Conservation (phyloP, 1,140 invertebrate genomes). For the Drosophila lowei region DNA sequence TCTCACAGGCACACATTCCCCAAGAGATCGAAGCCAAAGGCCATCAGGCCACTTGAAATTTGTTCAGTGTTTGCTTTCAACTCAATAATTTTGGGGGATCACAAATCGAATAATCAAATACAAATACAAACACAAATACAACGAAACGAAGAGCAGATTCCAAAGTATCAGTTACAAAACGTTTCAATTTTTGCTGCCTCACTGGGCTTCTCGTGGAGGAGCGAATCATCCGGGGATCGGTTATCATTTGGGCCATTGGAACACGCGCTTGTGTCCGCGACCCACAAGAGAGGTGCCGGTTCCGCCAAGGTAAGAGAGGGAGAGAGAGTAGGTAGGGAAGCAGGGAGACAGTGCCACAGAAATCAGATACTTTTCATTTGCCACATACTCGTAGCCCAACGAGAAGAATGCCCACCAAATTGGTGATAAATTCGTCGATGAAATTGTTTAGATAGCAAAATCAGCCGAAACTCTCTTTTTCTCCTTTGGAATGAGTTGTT, state of each 20-base stretch:
- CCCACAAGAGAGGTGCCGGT: conserved; percentile 28
- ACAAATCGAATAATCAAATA: no score
- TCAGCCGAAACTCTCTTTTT: conserved; percentile 19
- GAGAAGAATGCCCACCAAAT: conserved; percentile 54
- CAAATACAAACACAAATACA: conserved; percentile 5
- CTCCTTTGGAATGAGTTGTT: conserved; percentile 12
- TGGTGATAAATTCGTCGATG: conserved; percentile 62
- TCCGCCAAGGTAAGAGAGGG: conserved; percentile 18
- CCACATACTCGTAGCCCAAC: conserved; percentile 31
- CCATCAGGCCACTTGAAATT: conserved; percentile 34
- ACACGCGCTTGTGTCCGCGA: conserved; percentile 62
- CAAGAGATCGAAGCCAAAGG: conserved; percentile 15
- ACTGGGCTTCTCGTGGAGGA: conserved; percentile 41
- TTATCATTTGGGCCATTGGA: conserved; percentile 70
- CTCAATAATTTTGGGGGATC: conserved; percentile 14
- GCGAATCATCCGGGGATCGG: conserved; percentile 58
- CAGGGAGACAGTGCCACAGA: conserved; percentile 43
- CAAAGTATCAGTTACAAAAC: conserved; percentile 76
- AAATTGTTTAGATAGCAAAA: conserved; percentile 58
- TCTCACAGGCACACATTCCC: conserved; percentile 4
- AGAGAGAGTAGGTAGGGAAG: conserved; percentile 6
- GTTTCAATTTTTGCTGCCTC: conserved; percentile 76
- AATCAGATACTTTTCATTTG: conserved; percentile 67
- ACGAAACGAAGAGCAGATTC: conserved; percentile 19
- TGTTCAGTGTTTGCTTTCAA: conserved; percentile 38